These are phyloP conservation scores for Pseudocheirus occidentalis DNA, from an alignment of 2,797 vertebrate species.

Conservation along the genomic window DNA sequence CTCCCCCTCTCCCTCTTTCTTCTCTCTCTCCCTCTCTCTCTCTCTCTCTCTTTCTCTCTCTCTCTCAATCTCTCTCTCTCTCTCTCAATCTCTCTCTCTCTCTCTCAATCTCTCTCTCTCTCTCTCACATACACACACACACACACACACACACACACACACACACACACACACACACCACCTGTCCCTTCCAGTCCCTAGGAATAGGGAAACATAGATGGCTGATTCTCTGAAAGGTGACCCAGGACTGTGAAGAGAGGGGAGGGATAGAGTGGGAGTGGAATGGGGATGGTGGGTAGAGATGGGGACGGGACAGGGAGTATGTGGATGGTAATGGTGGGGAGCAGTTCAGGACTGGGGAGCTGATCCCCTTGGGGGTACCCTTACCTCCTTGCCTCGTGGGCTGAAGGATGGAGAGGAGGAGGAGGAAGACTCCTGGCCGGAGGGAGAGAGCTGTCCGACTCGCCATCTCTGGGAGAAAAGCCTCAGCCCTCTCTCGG, in stretches of 20 bases:
- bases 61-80: too few species aligned
- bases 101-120: not conserved
- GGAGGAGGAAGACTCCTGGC: slow-evolving; percentile 90
- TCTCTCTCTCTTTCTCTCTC: too few species aligned
- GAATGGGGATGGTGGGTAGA: fast-evolving
- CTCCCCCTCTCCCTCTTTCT: too few species aligned
- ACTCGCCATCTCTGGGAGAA: slow-evolving; percentile 95
- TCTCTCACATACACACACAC: not conserved
- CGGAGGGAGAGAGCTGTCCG: slow-evolving; percentile 89
- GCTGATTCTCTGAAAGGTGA: not conserved
- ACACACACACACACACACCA: too few species aligned
- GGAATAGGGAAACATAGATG: not conserved
- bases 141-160: too few species aligned
- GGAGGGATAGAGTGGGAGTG: fast-evolving
- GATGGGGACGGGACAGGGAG: not conserved
- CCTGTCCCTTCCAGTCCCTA: not conserved
- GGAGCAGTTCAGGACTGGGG: not conserved
- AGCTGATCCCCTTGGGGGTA: not conserved
- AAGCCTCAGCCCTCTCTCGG: slow-evolving; percentile 90
- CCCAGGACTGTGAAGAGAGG: too few species aligned
- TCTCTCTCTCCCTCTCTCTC: too few species aligned
- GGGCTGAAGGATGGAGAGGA: slow-evolving; percentile 87
- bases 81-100: not conserved
- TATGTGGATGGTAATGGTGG: not conserved
- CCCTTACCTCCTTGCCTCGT: slow-evolving; percentile 96